Conservation (phyloP, 1,140 invertebrate genomes). For the Diorhabda carinulata region DNA sequence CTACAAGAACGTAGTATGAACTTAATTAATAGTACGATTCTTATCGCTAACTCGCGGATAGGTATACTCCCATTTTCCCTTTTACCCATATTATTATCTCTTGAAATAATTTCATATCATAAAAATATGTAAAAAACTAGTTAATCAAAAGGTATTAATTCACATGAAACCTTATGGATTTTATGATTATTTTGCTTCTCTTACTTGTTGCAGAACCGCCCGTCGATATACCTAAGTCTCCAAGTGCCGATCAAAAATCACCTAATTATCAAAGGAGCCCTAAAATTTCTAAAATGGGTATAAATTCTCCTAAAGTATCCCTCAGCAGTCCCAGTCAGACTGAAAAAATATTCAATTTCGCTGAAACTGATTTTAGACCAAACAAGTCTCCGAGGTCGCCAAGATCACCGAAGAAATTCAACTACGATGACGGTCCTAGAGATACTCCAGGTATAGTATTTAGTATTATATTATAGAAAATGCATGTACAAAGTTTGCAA, state of each 20-base stretch:
- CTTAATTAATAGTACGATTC: too few relatives aligned
- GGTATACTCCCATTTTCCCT: too few relatives aligned
- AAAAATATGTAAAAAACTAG: too few relatives aligned
- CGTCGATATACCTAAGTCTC: conserved; percentile 27
- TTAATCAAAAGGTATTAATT: too few relatives aligned
- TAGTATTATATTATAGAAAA: background rate
- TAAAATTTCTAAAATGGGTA: conserved; percentile 22
- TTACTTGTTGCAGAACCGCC: conserved; percentile 8
- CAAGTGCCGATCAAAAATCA: conserved; percentile 26
- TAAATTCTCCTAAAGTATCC: conserved; percentile 35
- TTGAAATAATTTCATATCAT: too few relatives aligned
- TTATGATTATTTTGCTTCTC: too few relatives aligned
- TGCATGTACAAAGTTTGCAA: too few relatives aligned
- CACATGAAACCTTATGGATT: too few relatives aligned
- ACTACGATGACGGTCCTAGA: conserved; percentile 27
- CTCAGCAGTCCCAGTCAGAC: conserved; percentile 35
- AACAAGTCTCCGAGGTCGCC: conserved; percentile 34
- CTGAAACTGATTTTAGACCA: conserved; percentile 19
- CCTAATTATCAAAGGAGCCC: conserved; percentile 28
- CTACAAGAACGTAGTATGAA: too few relatives aligned
- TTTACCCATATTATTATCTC: too few relatives aligned
- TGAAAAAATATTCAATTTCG: conserved; percentile 35
- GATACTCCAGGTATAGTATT: conserved; percentile 13
- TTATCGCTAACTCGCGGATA: too few relatives aligned
- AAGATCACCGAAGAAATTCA: conserved; percentile 25